Base-by-base conservation (phyloP, 1,140 invertebrate genomes). In the Cydia splendana region DNA sequence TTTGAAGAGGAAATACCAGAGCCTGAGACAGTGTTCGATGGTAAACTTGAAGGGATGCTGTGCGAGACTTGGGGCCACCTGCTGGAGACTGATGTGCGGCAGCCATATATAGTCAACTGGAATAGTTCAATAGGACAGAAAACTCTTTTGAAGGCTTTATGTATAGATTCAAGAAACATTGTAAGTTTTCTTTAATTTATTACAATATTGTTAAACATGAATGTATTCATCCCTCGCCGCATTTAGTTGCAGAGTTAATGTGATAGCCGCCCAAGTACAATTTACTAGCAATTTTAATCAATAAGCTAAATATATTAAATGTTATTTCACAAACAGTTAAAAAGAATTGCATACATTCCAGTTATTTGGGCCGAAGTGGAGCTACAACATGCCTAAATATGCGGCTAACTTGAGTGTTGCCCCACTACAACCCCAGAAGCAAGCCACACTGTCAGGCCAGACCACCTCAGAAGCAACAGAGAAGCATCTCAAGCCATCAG, bases 131-230 rank as follows among this genome's bases (percentile, higher is more conserved):
- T 93, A 30, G 95, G 95, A 77, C 96, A 96, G 85, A 96, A 96
- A 87, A 93, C 94, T 69, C 91, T 97, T 67, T 86, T 97, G 48
- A 95, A 95, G 81, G 94, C 96, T 18, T 92, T 97, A 45, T 96
- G 96, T 80, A 97, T 97, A 83, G 96, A 97, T 94, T 96, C 96
- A 4, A 94, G 96, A 79, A 97, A 97, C 88, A 97, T 97, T 87
- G 97, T 97, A 94, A 96, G 96, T 95, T 73, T 69, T 77, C 53
- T 69, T 75, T 42, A 69, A 24, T 13, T 75, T 71, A 30, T 53
- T 9, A 30, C 10, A 53, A 24, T 57, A 30, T 15, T 71, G 7
- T 74, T 38, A 57, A 48, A 42, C 38, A 42, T 42, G 38, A 38
- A 38, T 38, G 9, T 42, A 42, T 42, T 42, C 7, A 10, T 42